A percentile compares a stretch with the other conserved stretches of the same genome.
phyloP scores from a whole-genome alignment of 2,888 invertebrate genomes.

The Zele albiditarsus region DNA sequence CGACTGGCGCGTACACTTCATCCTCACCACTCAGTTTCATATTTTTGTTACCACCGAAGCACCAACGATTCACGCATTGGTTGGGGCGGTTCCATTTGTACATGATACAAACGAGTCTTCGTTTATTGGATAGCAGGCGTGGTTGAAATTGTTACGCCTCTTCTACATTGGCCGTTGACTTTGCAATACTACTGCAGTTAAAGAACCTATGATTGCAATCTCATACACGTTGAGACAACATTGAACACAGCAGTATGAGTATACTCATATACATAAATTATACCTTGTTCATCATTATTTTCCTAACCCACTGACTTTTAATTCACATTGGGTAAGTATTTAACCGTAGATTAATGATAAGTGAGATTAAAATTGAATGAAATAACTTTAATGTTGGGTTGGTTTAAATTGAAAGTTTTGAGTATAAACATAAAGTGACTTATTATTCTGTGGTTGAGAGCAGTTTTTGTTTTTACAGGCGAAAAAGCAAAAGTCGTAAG shows the following conservation, averaged over 20 bases:
- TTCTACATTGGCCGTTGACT: slow-evolving; percentile 60
- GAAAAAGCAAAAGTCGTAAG: slow-evolving; percentile 30
- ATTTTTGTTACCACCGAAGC: background rate
- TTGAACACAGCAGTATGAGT: slow-evolving; percentile 17
- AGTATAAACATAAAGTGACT: too few relatives aligned
- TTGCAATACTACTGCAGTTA: slow-evolving; percentile 55
- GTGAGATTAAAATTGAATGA: background rate
- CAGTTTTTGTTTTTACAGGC: slow-evolving; percentile 37
- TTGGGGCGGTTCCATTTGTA: slow-evolving; percentile 34
- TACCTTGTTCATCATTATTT: background rate
- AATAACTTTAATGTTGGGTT: background rate
- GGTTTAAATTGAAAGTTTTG: too few relatives aligned
- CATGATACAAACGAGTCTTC: background rate
- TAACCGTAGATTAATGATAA: background rate
- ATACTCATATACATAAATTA: background rate
- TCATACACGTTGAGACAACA: background rate
- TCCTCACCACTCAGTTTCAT: slow-evolving; percentile 13
- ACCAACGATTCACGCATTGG: slow-evolving; percentile 34
- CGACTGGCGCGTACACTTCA: slow-evolving; percentile 58
- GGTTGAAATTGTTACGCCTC: slow-evolving; percentile 28
- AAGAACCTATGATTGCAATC: slow-evolving; percentile 54
- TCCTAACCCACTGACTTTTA: background rate
- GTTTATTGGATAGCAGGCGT: slow-evolving; percentile 36
- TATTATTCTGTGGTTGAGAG: background rate
- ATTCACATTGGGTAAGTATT: background rate